Evolutionary conservation across 1,140 invertebrate species (phyloP).

Genomic region (Bathynomus jamesi): DNA sequence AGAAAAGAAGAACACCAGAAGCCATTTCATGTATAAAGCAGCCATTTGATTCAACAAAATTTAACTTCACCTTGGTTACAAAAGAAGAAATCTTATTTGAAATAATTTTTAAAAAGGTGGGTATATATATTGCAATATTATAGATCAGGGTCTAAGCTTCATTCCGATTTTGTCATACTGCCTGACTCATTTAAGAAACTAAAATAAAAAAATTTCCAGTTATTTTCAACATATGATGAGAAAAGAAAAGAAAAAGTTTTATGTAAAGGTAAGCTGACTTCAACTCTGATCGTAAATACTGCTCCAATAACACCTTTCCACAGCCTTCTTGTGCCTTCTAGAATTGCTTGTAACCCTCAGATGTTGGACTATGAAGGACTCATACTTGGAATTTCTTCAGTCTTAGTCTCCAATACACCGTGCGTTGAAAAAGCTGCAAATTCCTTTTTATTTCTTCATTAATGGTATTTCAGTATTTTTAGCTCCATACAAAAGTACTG

Average conservation of each 20-base stretch:
- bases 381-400: slow-evolving; percentile 45
- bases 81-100: slow-evolving; percentile 52
- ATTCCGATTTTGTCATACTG: too few species aligned
- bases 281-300: slow-evolving; percentile 52
- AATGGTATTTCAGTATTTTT: too few species aligned
- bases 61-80: slow-evolving; percentile 60
- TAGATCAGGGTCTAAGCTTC: not conserved
- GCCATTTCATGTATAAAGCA: slow-evolving; percentile 50
- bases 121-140: slow-evolving; percentile 7
- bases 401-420: slow-evolving; percentile 49
- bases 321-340: slow-evolving; percentile 55
- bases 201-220: too few species aligned
- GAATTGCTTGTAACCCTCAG: slow-evolving; percentile 54
- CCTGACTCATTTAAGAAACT: too few species aligned
- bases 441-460: too few species aligned
- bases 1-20: slow-evolving; percentile 54
- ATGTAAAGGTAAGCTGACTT: slow-evolving; percentile 4
- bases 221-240: too few species aligned
- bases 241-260: too few species aligned
- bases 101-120: slow-evolving; percentile 4
- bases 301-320: slow-evolving; percentile 62
- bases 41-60: slow-evolving; percentile 53
- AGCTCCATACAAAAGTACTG: too few species aligned
- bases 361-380: slow-evolving; percentile 47
- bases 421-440: slow-evolving; percentile 40